A percentile compares a stretch with the other conserved stretches of the same genome.
These are phyloP conservation scores for Rhamphomyia laevipes DNA, from an alignment of 2,888 invertebrate genomes.

Conservation along the genomic window DNA sequence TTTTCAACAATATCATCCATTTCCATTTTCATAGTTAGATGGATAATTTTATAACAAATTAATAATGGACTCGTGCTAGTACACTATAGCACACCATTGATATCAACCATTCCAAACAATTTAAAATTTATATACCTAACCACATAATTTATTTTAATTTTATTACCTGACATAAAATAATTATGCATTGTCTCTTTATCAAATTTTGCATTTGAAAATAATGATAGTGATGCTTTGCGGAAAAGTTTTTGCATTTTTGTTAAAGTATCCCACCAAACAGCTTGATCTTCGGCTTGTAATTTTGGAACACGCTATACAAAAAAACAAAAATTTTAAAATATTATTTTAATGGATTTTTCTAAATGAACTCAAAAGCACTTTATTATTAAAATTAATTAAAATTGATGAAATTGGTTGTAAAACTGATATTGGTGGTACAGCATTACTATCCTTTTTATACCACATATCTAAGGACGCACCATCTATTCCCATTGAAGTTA, in stretches of 20 bases:
- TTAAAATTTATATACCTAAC: too few species aligned
- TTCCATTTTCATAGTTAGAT: too few species aligned
- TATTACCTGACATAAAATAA: slow-evolving; percentile 94
- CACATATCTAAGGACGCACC: slow-evolving; percentile 77
- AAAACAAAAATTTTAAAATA: not conserved
- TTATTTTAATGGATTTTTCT: not conserved
- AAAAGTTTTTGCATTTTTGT: slow-evolving; percentile 91
- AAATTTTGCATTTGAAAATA: slow-evolving; percentile 72
- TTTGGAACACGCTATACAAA: slow-evolving; percentile 70
- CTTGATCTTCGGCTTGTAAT: slow-evolving; percentile 91
- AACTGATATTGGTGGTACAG: slow-evolving; percentile 89
- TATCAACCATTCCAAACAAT: too few species aligned
- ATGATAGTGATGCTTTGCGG: slow-evolving; percentile 79
- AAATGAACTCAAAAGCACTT: slow-evolving; percentile 41
- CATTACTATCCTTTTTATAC: slow-evolving; percentile 94
- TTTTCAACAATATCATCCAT: too few species aligned
- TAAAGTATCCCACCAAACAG: slow-evolving; percentile 95
- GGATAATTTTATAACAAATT: too few species aligned
- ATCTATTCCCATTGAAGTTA: slow-evolving; percentile 72
- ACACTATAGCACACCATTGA: too few species aligned
- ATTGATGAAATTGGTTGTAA: slow-evolving; percentile 96
- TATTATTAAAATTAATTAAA: slow-evolving; percentile 93
- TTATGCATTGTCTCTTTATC: slow-evolving; percentile 91
- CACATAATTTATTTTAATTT: not conserved
- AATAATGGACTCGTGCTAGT: too few species aligned